Evolutionary conservation across 2,888 invertebrate genomes (phyloP).

Genomic region (Plagodis pulveraria): DNA sequence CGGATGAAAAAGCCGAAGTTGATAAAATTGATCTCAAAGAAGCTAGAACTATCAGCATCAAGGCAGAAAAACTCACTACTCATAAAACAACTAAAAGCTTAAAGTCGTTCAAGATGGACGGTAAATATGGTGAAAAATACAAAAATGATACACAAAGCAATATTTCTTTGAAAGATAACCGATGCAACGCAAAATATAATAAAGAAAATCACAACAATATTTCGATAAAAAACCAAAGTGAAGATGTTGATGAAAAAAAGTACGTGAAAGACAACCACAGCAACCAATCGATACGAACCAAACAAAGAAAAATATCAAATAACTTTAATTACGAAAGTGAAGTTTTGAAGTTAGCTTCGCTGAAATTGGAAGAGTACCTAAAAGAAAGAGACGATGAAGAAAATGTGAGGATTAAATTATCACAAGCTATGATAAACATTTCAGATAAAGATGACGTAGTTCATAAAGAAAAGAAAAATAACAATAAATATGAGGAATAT

Average conservation of each 20-base stretch:
- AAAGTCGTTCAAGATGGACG: slow-evolving; percentile 74
- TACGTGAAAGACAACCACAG: slow-evolving; percentile 78
- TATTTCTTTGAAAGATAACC: slow-evolving; percentile 49
- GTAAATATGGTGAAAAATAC: slow-evolving; percentile 38
- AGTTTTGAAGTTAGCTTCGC: slow-evolving; percentile 82
- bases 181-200: slow-evolving; percentile 21
- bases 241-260: slow-evolving; percentile 73
- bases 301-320: slow-evolving; percentile 75
- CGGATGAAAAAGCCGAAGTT: slow-evolving; percentile 77
- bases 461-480: slow-evolving; percentile 50
- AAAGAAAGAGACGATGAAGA: slow-evolving; percentile 65
- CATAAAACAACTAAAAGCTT: slow-evolving; percentile 61
- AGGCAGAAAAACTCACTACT: slow-evolving; percentile 67
- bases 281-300: slow-evolving; percentile 69
- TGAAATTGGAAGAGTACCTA: slow-evolving; percentile 80
- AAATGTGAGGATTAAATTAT: slow-evolving; percentile 59
- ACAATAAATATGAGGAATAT: slow-evolving; percentile 41
- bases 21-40: slow-evolving; percentile 71
- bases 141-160: not conserved
- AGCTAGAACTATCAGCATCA: slow-evolving; percentile 68
- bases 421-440: slow-evolving; percentile 53
- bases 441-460: slow-evolving; percentile 64
- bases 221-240: slow-evolving; percentile 53
- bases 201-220: not conserved
- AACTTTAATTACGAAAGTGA: slow-evolving; percentile 86